phyloP scores from a whole-genome alignment of 1,140 invertebrate genomes.

The Tetramorium simillimum region DNA sequence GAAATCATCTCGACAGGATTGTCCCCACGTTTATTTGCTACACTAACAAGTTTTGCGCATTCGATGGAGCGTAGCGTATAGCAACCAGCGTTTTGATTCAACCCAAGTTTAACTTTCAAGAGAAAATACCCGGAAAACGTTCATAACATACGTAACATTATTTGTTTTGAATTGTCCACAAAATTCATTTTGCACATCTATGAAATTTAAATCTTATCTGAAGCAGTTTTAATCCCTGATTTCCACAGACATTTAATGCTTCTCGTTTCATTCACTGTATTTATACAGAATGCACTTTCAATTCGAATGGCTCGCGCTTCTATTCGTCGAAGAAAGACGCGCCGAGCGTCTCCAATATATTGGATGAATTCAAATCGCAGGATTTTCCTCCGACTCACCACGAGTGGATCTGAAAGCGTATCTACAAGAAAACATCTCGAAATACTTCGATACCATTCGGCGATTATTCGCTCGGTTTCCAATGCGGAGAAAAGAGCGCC shows the following conservation, averaged over 20 bases:
- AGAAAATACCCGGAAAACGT: background rate
- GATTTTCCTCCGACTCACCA: slow-evolving; percentile 47
- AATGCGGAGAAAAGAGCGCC: slow-evolving; percentile 17
- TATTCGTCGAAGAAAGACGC: slow-evolving; percentile 5
- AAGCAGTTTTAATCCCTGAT: slow-evolving; percentile 1
- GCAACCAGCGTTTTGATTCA: background rate
- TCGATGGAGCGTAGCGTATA: slow-evolving; percentile 11
- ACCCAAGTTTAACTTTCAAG: background rate
- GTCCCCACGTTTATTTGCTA: slow-evolving; percentile 4
- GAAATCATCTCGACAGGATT: slow-evolving; percentile 4
- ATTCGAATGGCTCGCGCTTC: slow-evolving; percentile 23
- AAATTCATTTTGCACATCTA: background rate
- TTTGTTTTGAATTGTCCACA: background rate
- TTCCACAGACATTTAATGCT: background rate
- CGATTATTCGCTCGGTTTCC: slow-evolving; percentile 53
- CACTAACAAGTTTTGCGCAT: slow-evolving; percentile 26
- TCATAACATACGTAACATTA: background rate
- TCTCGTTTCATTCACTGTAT: background rate
- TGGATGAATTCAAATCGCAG: slow-evolving; percentile 41
- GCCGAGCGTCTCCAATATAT: slow-evolving; percentile 18
- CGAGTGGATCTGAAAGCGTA: slow-evolving; percentile 34
- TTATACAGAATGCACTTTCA: slow-evolving; percentile 27
- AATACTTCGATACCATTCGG: slow-evolving; percentile 42
- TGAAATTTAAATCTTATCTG: background rate
- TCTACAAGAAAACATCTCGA: slow-evolving; percentile 49